A percentile compares a stretch with the other conserved stretches of the same genome.
Conservation (phyloP, 2,888 invertebrate genomes). For the Bellardia pandia region DNA sequence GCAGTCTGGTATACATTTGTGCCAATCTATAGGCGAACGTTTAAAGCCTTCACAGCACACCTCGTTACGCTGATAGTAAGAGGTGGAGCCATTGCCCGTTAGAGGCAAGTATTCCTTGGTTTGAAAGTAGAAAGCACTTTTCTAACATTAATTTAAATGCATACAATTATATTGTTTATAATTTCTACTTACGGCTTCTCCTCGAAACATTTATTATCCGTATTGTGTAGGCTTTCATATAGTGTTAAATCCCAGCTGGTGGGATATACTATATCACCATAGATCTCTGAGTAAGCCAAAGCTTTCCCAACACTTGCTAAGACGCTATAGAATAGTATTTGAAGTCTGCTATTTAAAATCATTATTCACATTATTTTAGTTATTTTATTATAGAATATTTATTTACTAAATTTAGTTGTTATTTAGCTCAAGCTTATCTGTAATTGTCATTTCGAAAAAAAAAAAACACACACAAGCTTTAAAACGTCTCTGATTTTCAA, state of each 20-base stretch:
- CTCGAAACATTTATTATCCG: constrained; percentile 75
- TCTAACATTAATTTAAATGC: not conserved
- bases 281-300: constrained; percentile 23
- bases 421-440: constrained; percentile 54
- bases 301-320: not conserved
- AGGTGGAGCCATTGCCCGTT: constrained; percentile 83
- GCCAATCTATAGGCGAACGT: constrained; percentile 85
- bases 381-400: constrained; percentile 19
- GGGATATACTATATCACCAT: constrained; percentile 65
- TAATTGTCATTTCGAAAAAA: not conserved
- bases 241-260: constrained; percentile 56
- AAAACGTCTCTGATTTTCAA: constrained; percentile 53
- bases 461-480: constrained; percentile 44
- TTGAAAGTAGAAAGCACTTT: constrained; percentile 80
- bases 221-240: constrained; percentile 24
- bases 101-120: constrained; percentile 75
- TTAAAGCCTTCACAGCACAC: constrained; percentile 90
- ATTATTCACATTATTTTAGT: constrained; percentile 3
- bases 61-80: constrained; percentile 86
- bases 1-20: constrained; percentile 84
- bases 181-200: constrained; percentile 80
- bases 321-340: not conserved
- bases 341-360: not conserved
- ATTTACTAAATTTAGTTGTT: constrained; percentile 14
- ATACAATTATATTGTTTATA: not conserved